phyloP scores from a whole-genome alignment of 2,113 vertebrate species.

The Colius striatus region DNA sequence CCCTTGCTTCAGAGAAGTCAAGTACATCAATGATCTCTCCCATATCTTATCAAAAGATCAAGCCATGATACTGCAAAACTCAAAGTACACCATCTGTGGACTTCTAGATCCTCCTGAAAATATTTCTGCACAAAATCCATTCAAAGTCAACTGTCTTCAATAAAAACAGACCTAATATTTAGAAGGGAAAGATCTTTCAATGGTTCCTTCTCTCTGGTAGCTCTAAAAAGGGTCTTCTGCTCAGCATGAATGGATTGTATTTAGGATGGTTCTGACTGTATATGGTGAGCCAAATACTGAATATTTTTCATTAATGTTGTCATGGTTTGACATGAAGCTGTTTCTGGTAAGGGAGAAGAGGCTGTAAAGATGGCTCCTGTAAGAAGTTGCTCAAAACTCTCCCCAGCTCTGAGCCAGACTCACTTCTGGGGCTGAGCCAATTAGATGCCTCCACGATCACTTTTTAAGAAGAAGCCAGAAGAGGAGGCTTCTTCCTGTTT shows the following conservation, averaged over 20 bases:
- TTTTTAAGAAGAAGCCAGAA: too few relatives aligned
- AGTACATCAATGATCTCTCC: background rate
- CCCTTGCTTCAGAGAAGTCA: background rate
- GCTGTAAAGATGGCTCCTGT: too few relatives aligned
- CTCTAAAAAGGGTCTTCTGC: background rate
- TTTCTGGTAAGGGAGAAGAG: too few relatives aligned
- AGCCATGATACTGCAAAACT: background rate
- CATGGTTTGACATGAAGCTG: too few relatives aligned
- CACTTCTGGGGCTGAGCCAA: too few relatives aligned
- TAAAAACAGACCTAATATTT: background rate
- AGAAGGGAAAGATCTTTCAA: background rate
- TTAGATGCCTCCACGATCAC: too few relatives aligned
- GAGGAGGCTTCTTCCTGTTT: too few relatives aligned
- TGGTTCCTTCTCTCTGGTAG: background rate
- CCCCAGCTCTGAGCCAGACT: too few relatives aligned
- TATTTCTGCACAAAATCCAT: background rate
- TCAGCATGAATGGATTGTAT: background rate
- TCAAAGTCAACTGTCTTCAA: background rate
- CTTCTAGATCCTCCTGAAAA: background rate
- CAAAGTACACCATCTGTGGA: background rate
- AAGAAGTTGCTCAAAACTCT: too few relatives aligned
- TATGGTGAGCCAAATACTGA: background rate
- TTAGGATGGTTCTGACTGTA: background rate
- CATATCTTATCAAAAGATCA: background rate
- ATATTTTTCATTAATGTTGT: background rate